Base-by-base conservation (phyloP, 2,797 vertebrate genomes). In the Nyctalus aviator region DNA sequence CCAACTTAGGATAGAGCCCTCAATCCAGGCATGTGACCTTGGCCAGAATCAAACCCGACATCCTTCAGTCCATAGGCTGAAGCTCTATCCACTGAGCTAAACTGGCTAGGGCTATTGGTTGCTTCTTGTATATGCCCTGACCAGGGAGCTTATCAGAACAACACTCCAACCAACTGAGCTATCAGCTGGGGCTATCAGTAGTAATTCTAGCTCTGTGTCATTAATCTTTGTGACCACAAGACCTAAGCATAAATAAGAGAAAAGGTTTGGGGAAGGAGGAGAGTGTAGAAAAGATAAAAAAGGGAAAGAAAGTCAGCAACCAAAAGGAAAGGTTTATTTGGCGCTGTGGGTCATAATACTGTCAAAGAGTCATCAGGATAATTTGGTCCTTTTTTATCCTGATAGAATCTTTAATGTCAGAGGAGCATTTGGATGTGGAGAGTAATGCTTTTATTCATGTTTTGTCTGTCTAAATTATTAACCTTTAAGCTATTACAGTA, bases 381-480 rank as follows among this genome's bases (percentile, higher is more conserved):
- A 2, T 78, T 77, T 76, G 62, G 59, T 85, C 35, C 73, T 50
- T 30, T 85, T 84, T 93, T 71, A 41, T 71, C 20, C 68, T 87
- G 71, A 73, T 59, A 41, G 18, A 30, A 64, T 44, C 10, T 44
- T 44, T 59, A 82, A 68, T 82, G 66, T 90, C 15, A 82, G 27
- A 84, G n/a, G 14, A 69, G 17, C 62, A 85, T 82, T 88, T 89
- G 55, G 35, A 50, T 91, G 3, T 88, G 23, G 23, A 85, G 27
- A 73, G 3, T 82, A 75, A 77, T 75, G 62, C 35, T 91, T 91
- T 87, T n/a, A 32, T 76, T 77, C 44, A 4, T 83, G n/a, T 20
- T 91, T 90, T 44, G 44, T 44, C 10, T 84, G 82, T 83, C 57
- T 68, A 44, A 69, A 88, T 84, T 89, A 44, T 77, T 93, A 72